Conservation (phyloP, 2,797 vertebrate genomes). For the Harpagifer antarcticus region DNA sequence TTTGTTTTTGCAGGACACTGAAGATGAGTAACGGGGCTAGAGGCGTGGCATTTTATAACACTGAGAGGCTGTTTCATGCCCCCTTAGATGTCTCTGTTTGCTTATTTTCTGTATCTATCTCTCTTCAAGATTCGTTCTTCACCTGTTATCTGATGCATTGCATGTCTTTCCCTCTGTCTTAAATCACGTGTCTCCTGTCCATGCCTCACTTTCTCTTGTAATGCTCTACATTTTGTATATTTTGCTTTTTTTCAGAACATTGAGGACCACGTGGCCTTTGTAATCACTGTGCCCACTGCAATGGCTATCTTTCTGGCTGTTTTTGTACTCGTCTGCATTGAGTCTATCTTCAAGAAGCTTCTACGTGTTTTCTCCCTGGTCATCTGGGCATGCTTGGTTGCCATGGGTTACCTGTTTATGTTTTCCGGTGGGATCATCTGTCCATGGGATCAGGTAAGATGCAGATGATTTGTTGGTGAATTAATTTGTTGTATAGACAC, state of each 20-base stretch:
- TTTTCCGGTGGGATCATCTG: conserved; percentile 96
- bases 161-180: background rate
- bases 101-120: conserved; percentile 15
- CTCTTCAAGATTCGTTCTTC: conserved; percentile 17
- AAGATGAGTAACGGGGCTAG: conserved; percentile 2
- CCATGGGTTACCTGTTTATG: conserved; percentile 99
- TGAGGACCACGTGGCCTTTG: conserved; percentile 95
- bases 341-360: conserved; percentile 97
- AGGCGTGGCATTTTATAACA: conserved; percentile 36
- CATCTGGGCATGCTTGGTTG: conserved; percentile 95
- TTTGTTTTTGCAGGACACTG: conserved; percentile 35
- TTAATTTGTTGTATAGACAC: conserved; percentile 4
- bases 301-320: conserved; percentile 97
- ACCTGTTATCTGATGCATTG: background rate
- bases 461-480: background rate
- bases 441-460: conserved; percentile 98
- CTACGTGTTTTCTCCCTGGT: conserved; percentile 94
- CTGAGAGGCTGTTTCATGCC: conserved; percentile 12
- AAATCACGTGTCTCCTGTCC: background rate
- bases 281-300: conserved; percentile 96
- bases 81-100: conserved; percentile 9
- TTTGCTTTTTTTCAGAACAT: conserved; percentile 85
- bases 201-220: background rate
- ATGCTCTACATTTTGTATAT: background rate
- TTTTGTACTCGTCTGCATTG: conserved; percentile 97